These are phyloP conservation scores for Paramormyrops hopkinsi DNA, from an alignment of 2,797 vertebrate genomes.

Conservation along the genomic window DNA sequence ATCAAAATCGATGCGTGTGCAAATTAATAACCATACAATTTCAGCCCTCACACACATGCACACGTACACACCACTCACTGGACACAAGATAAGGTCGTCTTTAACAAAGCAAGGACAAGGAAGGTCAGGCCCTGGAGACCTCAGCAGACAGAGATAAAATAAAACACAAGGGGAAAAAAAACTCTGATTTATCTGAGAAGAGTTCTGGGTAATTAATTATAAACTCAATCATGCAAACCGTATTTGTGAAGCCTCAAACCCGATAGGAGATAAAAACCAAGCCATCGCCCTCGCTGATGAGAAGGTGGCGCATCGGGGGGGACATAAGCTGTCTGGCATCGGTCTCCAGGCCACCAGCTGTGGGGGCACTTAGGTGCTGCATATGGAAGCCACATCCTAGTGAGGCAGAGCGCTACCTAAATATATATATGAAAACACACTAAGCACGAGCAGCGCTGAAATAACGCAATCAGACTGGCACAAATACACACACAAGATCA, in stretches of 20 bases:
- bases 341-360: neutral
- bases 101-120: slow-evolving; percentile 77
- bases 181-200: slow-evolving; percentile 84
- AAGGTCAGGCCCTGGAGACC: slow-evolving; percentile 79
- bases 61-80: slow-evolving; percentile 17
- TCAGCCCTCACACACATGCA: slow-evolving; percentile 9
- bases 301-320: neutral
- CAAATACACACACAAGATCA: neutral
- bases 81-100: slow-evolving; percentile 66
- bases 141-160: slow-evolving; percentile 31
- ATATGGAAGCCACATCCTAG: neutral
- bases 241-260: slow-evolving; percentile 86
- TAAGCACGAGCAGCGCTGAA: neutral
- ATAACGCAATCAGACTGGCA: neutral
- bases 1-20: neutral
- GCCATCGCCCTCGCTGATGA: slow-evolving; percentile 37
- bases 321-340: neutral
- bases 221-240: slow-evolving; percentile 97
- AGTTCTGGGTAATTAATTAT: slow-evolving; percentile 97
- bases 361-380: neutral
- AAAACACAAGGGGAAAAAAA: slow-evolving; percentile 24
- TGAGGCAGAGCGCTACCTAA: neutral
- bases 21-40: neutral
- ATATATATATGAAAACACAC: neutral
- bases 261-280: slow-evolving; percentile 80